These are phyloP conservation scores for Sciaenops ocellatus DNA, from an alignment of 2,797 vertebrate species.

Conservation along the genomic window DNA sequence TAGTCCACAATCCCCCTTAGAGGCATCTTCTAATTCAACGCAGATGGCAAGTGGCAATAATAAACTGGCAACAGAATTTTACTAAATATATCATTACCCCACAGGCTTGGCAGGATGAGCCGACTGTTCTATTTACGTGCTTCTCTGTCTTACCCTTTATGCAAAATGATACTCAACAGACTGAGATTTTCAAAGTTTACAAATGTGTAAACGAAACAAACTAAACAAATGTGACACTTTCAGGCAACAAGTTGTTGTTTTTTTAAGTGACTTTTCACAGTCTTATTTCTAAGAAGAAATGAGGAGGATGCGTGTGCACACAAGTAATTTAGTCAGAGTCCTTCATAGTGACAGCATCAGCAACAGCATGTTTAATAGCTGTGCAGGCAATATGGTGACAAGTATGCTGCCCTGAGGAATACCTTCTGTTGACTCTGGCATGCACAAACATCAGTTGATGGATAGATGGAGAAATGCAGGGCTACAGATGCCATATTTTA, in stretches of 20 bases:
- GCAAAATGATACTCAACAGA: constrained; percentile 53
- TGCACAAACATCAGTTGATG: constrained; percentile 41
- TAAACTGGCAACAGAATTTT: constrained; percentile 73
- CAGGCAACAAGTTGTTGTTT: neutral
- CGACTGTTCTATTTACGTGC: constrained; percentile 65
- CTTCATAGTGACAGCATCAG: constrained; percentile 36
- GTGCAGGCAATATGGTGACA: constrained; percentile 46
- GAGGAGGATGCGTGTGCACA: neutral
- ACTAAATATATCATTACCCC: constrained; percentile 81
- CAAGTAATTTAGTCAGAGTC: constrained; percentile 11
- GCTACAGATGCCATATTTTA: constrained; percentile 52
- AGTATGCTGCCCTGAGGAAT: constrained; percentile 49
- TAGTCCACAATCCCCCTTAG: constrained; percentile 68
- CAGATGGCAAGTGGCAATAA: constrained; percentile 80
- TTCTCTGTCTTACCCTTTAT: constrained; percentile 55
- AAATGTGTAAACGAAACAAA: constrained; percentile 49
- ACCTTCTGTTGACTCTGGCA: constrained; percentile 55
- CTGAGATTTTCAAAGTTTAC: constrained; percentile 42
- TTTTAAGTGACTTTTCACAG: constrained; percentile 1
- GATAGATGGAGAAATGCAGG: constrained; percentile 36
- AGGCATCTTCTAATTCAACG: constrained; percentile 70
- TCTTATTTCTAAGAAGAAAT: constrained; percentile 2
- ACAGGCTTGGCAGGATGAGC: constrained; percentile 68
- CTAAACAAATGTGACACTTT: constrained; percentile 3
- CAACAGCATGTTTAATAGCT: constrained; percentile 52